Evolutionary conservation across 2,888 invertebrate species (phyloP), one percentile per base, ranked within the genome.

Genomic region (Volucella inflata): DNA sequence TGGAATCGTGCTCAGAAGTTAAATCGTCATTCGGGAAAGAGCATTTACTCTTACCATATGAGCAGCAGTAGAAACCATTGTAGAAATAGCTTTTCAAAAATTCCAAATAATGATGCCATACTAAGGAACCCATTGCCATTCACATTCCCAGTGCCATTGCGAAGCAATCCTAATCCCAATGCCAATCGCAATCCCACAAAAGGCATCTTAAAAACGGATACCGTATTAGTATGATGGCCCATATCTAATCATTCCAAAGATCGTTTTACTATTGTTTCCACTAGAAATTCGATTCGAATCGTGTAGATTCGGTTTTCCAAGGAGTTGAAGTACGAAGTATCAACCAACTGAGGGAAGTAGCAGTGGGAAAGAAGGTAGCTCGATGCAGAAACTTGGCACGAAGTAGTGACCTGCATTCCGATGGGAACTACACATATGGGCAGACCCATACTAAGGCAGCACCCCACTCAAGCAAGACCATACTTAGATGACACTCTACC

Each of bases 231-330:
- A 80, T 80, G 84, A 84, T 80, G 71, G 75, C 17, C 68, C 70
- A 60, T 76, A 80, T 80, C 72, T 51, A 74, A 68, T 55, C 67
- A 74, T 62, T 83, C 57, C 65, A 53, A 75, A 59, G 64, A 84
- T 80, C 80, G 75, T 75, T 79, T 70, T 70, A 68, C 68, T 70
- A 79, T 84, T 84, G 83, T 84, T 84, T 79, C 70, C 79, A 48
- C 51, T 42, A 70, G 57, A 75, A 67, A 80, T 84, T 71, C 14
- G 75, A 80, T 75, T 80, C 65, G 75, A 65, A 75, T 84, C 65
- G 57, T 44, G 74, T 74, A 74, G 78, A 21, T 78, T 64, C 68
- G n/a, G 78, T 57, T 60, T 75, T 64, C 6, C 59, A 74, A 68
- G 62, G 57, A 60, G 48, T 40, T 42, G 38, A 30, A 30, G 30